A percentile compares a stretch with the other conserved stretches of the same genome.
These are phyloP conservation scores for Hafferia zeledoni DNA, from an alignment of 2,797 vertebrate species.

Conservation along the genomic window DNA sequence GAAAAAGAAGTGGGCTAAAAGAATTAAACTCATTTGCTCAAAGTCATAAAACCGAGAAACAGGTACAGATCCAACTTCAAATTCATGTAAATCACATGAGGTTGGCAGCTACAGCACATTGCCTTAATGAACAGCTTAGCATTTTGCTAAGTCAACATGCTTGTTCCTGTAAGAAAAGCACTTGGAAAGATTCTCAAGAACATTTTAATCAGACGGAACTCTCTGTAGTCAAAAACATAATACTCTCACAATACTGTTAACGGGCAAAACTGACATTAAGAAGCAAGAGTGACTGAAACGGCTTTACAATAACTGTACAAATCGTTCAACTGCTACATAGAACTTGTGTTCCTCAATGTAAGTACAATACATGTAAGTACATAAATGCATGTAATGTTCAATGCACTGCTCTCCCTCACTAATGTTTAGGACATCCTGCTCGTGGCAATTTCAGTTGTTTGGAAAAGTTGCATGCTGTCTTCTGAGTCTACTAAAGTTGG, in stretches of 20 bases:
- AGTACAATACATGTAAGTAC: fast-evolving
- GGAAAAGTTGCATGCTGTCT: background rate
- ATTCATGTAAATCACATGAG: background rate
- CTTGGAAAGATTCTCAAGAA: background rate
- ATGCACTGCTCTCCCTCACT: background rate
- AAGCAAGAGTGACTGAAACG: background rate
- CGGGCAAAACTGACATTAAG: background rate
- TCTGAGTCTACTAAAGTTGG: background rate
- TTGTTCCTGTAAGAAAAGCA: background rate
- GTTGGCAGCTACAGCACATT: background rate
- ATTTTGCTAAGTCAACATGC: background rate
- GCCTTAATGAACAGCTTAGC: background rate
- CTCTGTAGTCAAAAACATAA: background rate
- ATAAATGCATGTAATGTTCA: too few species aligned
- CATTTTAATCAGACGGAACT: background rate
- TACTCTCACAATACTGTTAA: background rate
- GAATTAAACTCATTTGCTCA: background rate
- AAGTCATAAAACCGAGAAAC: background rate
- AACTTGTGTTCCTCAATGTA: background rate
- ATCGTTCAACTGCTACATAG: background rate
- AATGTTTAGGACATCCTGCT: background rate
- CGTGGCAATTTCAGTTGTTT: background rate
- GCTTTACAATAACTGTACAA: background rate
- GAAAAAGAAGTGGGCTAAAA: background rate
- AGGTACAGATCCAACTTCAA: background rate